Base-by-base conservation (phyloP, 2,888 invertebrate species). In the Dryococelus australis region DNA sequence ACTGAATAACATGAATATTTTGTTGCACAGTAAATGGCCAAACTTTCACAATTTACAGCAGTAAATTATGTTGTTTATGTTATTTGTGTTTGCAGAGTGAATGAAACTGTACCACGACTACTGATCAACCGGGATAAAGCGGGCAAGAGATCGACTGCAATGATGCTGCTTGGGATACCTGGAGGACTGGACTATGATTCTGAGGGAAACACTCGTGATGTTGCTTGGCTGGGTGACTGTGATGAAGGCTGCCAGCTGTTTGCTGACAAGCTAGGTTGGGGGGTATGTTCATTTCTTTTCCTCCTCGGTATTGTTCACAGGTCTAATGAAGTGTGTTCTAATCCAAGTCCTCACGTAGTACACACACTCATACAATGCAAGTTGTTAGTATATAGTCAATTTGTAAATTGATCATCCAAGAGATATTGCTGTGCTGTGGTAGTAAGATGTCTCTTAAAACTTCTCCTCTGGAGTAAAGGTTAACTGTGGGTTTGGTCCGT, bases 101-200 rank as follows among this genome's bases (percentile, higher is more conserved):
- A 65, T 2, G 13, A 10, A 24, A 94, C 94, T 91, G 96, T 96
- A 92, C 96, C 98, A 0, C 94, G 99, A 13, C 92, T 99, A 43
- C 93, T 99, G 27, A 97, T 99, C 80, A 99, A 99, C 92, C 95
- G 97, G 47, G 97, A 97, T 93, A 95, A 95, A 91, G 89, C 89
- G 26, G 89, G 90, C 28, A 89, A 90, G 65, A 88, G 89, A 87
- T 91, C 92, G 88, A 90, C 91, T 86, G 88, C 93, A 43, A 91
- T 92, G 85, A 91, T 91, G 87, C 91, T 93, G 87, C 90, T 93
- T 53, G 93, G 93, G 78, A 89, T 93, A 85, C 93, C 94, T 0
- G 94, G 94, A 0, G 96, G 96, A 0, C 92, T 97, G 88, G 94
- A 95, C 90, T 95, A 97, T 90, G 96, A 97, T 90, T 94, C 94